Evolutionary conservation across 2,888 invertebrate genomes (phyloP).

Genomic region (Rosalia funebris): DNA sequence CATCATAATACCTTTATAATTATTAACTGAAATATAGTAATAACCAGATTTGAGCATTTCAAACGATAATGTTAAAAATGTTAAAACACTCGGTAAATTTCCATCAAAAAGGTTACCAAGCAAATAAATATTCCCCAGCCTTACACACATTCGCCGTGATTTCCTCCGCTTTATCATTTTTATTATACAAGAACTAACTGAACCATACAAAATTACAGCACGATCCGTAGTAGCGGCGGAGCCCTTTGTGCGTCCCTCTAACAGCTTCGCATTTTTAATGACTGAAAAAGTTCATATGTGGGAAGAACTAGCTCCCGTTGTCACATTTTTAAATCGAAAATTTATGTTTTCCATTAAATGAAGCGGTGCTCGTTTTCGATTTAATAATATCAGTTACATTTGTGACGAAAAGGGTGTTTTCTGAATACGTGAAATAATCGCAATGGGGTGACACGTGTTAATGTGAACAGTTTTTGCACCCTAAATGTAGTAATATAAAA

Average conservation of each 20-base stretch:
- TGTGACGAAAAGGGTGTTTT: constrained; percentile 43
- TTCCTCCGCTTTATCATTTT: not conserved
- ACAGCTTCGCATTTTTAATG: not conserved
- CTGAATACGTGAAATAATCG: constrained; percentile 40
- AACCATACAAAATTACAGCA: not conserved
- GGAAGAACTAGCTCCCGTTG: constrained; percentile 25
- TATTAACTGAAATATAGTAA: too few relatives aligned
- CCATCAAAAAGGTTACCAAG: too few relatives aligned
- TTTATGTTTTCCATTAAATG: constrained; percentile 39
- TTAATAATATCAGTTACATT: constrained; percentile 43
- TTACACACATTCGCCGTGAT: too few relatives aligned
- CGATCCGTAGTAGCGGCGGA: not conserved
- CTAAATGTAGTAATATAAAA: constrained; percentile 34
- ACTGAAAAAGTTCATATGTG: constrained; percentile 24
- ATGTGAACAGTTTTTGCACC: constrained; percentile 19
- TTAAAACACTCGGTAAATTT: too few relatives aligned
- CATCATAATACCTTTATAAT: too few relatives aligned
- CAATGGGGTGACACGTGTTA: constrained; percentile 37
- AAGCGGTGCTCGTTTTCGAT: constrained; percentile 32
- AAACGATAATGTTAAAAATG: too few relatives aligned
- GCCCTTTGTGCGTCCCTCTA: not conserved
- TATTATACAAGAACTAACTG: not conserved
- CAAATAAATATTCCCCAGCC: too few relatives aligned
- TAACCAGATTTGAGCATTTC: too few relatives aligned
- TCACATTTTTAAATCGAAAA: constrained; percentile 35